Base-by-base conservation (phyloP, 2,888 invertebrate genomes). In the Bellardia bayeri region DNA sequence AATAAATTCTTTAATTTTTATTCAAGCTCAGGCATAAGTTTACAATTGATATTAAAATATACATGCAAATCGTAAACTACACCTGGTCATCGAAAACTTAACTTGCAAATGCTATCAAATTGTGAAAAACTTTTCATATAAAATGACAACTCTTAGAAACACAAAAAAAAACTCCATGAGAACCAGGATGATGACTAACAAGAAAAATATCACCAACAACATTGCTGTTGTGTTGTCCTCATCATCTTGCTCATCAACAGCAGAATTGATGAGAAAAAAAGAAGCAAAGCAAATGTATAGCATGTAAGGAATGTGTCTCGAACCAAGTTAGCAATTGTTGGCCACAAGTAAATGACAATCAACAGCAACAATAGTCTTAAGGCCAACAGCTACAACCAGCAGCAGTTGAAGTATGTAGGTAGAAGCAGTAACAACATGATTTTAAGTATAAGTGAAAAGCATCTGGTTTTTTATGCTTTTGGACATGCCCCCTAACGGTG, bases 401-500 rank as follows among this genome's bases (percentile, higher is more conserved):
- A 69, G 11, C 68, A 69, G 7, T 54, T 37, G 37, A 11, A 56
- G 45, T 7, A 37, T 56, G 16, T 16, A 56, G 7, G 23, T 14
- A 37, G 11, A 33, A 72, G 37, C 42, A 58, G 42, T 45, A 45
- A 40, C 45, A 68, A 78, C 37, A 66, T 61, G 49, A 37, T 16
- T 40, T 64, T 16, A 64, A 64, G 30, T 16, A 66, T 66, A 66
- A 66, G 33, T 9, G 16, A 58, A 69, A 69, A 61, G 14, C 81
- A 81, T 63, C 42, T 74, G 72, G 3, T 66, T 61, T 81, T 74
- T 71, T 66, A 33, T 74, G 64, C 16, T 63, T 4, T 79, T 74
- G 80, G 80, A 74, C 80, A 85, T 79, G 80, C 85, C 80, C 71
- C 84, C 80, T 74, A 85, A 85, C 80, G 74, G 66, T 85, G 80